These are phyloP conservation scores for Nephrocerus scutellatus DNA, from an alignment of 2,888 invertebrate genomes.

Conservation along the genomic window DNA sequence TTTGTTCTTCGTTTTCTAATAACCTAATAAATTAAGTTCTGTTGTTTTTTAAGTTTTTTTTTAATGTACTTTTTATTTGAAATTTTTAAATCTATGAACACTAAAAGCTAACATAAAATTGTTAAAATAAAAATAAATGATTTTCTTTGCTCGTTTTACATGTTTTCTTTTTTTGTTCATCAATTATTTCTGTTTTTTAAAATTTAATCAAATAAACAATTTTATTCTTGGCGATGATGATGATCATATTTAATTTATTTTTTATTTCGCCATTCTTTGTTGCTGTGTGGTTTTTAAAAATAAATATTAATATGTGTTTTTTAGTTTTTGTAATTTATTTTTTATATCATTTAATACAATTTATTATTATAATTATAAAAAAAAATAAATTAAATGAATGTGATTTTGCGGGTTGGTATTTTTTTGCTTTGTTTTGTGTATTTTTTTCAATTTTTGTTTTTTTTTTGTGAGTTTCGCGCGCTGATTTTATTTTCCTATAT, in stretches of 20 bases:
- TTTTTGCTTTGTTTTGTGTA: no score
- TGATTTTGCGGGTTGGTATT: no score
- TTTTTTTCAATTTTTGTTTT: no score
- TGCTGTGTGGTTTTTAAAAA: conserved; percentile 9
- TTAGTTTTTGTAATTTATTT: conserved; percentile 2
- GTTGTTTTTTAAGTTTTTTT: conserved; percentile 21
- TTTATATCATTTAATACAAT: not conserved
- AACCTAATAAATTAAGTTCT: conserved; percentile 7
- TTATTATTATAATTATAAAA: no score
- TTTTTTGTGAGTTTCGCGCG: no score
- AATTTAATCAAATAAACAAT: conserved; percentile 22
- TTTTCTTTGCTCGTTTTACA: conserved; percentile 10
- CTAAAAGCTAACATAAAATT: conserved; percentile 25
- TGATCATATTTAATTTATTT: conserved; percentile 9
- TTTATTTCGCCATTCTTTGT: conserved; percentile 6
- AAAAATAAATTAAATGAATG: conserved; percentile 9
- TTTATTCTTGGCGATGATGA: conserved; percentile 16
- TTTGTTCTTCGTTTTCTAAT: not conserved
- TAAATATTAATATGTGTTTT: conserved; percentile 16
- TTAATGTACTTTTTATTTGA: conserved; percentile 19
- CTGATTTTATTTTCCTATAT: no score
- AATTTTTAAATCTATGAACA: conserved; percentile 24
- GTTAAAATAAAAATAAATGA: conserved; percentile 20
- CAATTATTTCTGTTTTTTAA: conserved; percentile 17
- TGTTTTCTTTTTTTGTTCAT: conserved; percentile 15